A percentile compares a stretch with the other conserved stretches of the same genome.
These are phyloP conservation scores for Tragulus kanchil DNA, from an alignment of 2,113 vertebrate genomes.

Conservation along the genomic window DNA sequence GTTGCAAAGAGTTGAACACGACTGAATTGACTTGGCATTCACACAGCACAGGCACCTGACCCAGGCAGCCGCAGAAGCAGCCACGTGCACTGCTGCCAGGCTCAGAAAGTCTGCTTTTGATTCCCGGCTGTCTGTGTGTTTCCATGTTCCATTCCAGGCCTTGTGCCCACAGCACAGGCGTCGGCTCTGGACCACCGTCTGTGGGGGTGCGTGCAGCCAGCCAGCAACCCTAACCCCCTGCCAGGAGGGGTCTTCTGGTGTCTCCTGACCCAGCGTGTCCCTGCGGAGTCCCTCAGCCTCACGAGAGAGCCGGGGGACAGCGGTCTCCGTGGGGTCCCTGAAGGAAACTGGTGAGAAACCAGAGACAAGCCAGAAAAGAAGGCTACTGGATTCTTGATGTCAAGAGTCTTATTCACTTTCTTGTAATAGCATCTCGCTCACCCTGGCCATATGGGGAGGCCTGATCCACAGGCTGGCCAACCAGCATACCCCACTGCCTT, in stretches of 20 bases:
- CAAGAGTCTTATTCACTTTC: background rate
- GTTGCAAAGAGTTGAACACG: background rate
- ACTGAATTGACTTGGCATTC: background rate
- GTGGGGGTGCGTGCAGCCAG: background rate
- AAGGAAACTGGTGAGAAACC: background rate
- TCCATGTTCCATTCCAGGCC: background rate
- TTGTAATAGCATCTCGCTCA: background rate
- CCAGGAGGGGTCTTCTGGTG: background rate
- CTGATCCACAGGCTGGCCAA: background rate
- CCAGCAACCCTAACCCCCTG: background rate
- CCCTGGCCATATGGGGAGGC: background rate
- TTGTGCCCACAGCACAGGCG: background rate
- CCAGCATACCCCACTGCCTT: background rate
- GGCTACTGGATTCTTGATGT: background rate
- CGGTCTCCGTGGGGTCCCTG: background rate
- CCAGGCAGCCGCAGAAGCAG: background rate
- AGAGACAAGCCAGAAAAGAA: background rate
- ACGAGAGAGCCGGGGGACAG: background rate
- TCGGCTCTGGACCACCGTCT: background rate
- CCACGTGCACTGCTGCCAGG: rapidly evolving
- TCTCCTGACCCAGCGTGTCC: background rate
- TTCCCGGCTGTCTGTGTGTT: background rate
- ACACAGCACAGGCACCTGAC: background rate
- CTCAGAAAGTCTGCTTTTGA: background rate
- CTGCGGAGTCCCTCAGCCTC: background rate